phyloP scores from a whole-genome alignment of 2,797 vertebrate species.

The Mionectes olivaceus region DNA sequence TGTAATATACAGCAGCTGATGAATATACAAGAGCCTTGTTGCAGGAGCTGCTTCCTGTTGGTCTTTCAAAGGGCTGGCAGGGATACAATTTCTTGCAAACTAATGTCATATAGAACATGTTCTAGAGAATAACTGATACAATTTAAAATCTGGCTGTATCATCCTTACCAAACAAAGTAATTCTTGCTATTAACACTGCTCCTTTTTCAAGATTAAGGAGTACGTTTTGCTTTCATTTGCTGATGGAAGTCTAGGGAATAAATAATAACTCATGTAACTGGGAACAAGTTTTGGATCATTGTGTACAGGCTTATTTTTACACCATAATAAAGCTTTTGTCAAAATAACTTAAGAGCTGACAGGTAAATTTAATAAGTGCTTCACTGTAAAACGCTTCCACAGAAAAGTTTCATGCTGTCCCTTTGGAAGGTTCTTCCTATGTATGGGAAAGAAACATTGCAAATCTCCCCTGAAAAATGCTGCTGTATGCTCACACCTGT shows the following conservation, averaged over 20 bases:
- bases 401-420: not conserved
- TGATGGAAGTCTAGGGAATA: slow-evolving; percentile 11
- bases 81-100: slow-evolving; percentile 22
- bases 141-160: slow-evolving; percentile 9
- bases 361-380: not conserved
- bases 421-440: not conserved
- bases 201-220: not conserved
- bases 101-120: not conserved
- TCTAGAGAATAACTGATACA: not conserved
- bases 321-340: not conserved
- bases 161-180: slow-evolving; percentile 20
- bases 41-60: slow-evolving; percentile 47
- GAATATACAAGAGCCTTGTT: slow-evolving; percentile 48
- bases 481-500: too few relatives aligned
- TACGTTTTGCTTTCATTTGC: not conserved
- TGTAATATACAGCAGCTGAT: slow-evolving; percentile 48
- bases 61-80: slow-evolving; percentile 28
- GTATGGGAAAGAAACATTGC: not conserved
- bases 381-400: not conserved
- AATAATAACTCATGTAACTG: not conserved
- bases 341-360: slow-evolving; percentile 1
- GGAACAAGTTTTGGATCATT: not conserved
- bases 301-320: not conserved
- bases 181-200: slow-evolving; percentile 9
- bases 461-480: not conserved